phyloP scores from a whole-genome alignment of 1,140 invertebrate species.

The Phortica variegata region DNA sequence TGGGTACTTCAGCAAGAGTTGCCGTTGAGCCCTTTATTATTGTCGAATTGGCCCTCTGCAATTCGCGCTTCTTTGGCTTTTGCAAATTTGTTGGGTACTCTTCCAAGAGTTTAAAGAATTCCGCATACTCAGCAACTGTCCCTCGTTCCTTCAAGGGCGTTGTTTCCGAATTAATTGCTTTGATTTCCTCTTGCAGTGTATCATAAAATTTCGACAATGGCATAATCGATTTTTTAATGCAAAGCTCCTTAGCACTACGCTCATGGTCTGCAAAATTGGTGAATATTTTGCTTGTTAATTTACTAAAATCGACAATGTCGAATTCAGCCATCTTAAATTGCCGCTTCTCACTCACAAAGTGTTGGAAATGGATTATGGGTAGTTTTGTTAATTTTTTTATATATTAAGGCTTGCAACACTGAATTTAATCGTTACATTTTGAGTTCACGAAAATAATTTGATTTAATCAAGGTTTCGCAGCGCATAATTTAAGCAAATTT shows the following conservation, averaged over 20 bases:
- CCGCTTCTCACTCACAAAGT: neutral
- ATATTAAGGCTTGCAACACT: neutral
- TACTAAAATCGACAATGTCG: conserved; percentile 19
- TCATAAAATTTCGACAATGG: conserved; percentile 25
- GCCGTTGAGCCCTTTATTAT: conserved; percentile 7
- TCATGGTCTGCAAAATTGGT: conserved; percentile 20
- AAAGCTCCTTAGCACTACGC: conserved; percentile 23
- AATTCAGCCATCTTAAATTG: conserved; percentile 14
- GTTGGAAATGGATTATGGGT: too few species aligned
- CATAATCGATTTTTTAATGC: conserved; percentile 31
- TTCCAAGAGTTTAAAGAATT: conserved; percentile 36
- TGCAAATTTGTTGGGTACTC: conserved; percentile 41
- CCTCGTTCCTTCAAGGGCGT: conserved; percentile 19
- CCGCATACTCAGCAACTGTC: conserved; percentile 28
- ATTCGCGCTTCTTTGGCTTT: conserved; percentile 27
- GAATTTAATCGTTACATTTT: neutral
- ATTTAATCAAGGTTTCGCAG: neutral
- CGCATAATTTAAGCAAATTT: neutral
- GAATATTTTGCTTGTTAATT: conserved; percentile 20
- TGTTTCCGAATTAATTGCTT: conserved; percentile 13
- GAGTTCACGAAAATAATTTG: neutral
- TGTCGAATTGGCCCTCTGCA: conserved; percentile 28
- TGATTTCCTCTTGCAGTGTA: conserved; percentile 20
- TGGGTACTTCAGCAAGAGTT: neutral
- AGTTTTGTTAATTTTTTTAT: neutral